These are phyloP conservation scores for Acleris emargana DNA, from an alignment of 2,888 invertebrate species.

Conservation along the genomic window DNA sequence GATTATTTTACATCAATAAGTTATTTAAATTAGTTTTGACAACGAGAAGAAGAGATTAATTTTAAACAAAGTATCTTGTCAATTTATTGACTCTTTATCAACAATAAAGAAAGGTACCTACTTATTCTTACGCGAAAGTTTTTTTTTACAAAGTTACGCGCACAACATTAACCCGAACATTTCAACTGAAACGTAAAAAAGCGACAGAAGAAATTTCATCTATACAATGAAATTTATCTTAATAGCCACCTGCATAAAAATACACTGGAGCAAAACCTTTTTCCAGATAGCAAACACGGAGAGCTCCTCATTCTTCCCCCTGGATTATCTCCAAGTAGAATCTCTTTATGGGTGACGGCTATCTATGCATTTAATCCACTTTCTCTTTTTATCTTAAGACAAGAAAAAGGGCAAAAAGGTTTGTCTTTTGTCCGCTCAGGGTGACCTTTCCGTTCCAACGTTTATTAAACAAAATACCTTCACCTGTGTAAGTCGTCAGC, in stretches of 20 bases:
- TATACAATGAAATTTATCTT: constrained; percentile 50
- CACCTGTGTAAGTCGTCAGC: constrained; percentile 67
- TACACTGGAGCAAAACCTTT: constrained; percentile 50
- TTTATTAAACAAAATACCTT: constrained; percentile 67
- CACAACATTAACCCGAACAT: constrained; percentile 2
- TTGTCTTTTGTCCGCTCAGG: constrained; percentile 66
- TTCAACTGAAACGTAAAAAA: constrained; percentile 16
- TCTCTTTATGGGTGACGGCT: constrained; percentile 70
- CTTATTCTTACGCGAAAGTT: too few relatives aligned
- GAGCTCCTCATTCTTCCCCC: constrained; percentile 49
- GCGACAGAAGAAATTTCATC: constrained; percentile 41
- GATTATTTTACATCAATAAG: too few relatives aligned
- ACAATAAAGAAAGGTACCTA: too few relatives aligned
- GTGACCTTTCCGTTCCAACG: constrained; percentile 63
- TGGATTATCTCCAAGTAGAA: constrained; percentile 60
- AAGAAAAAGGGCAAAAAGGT: constrained; percentile 64
- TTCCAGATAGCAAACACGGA: constrained; percentile 47
- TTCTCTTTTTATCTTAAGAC: constrained; percentile 72
- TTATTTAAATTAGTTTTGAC: too few relatives aligned
- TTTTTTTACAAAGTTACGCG: not conserved
- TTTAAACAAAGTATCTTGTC: too few relatives aligned
- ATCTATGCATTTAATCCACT: constrained; percentile 80
- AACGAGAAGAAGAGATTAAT: too few relatives aligned
- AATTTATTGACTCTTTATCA: too few relatives aligned
- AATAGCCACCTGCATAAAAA: constrained; percentile 56